Evolutionary conservation across 2,113 vertebrate genomes (phyloP).

Genomic region (Girardinichthys multiradiatus): DNA sequence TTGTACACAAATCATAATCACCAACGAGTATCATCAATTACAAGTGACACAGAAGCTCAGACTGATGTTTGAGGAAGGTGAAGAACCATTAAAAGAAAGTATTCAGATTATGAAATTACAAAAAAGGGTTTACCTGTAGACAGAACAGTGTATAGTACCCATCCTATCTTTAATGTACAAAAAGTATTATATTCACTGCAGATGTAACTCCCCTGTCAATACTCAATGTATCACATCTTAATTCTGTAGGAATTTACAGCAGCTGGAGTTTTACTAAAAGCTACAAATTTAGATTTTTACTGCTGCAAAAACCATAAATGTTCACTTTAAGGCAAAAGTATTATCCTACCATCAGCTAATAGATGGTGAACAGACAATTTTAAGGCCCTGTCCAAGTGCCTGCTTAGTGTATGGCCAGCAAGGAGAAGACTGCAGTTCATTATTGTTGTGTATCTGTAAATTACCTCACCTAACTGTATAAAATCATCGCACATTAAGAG

Average conservation of each 20-base stretch:
- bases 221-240: constrained; percentile 1
- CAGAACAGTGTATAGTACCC: neutral
- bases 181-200: constrained; percentile 13
- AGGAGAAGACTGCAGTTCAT: constrained; percentile 32
- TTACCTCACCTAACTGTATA: constrained; percentile 51
- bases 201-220: constrained; percentile 5
- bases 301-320: neutral
- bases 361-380: constrained; percentile 1
- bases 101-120: neutral
- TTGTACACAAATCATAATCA: constrained; percentile 9
- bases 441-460: constrained; percentile 63
- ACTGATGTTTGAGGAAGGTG: constrained; percentile 6
- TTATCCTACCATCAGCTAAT: constrained; percentile 12
- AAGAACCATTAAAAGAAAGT: constrained; percentile 30
- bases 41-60: neutral
- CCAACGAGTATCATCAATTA: neutral
- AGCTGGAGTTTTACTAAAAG: constrained; percentile 8
- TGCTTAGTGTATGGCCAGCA: neutral
- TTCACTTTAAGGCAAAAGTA: constrained; percentile 7
- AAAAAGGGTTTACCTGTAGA: neutral
- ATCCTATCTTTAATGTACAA: constrained; percentile 10
- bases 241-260: neutral
- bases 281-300: constrained; percentile 4
- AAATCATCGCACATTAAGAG: constrained; percentile 48
- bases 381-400: constrained; percentile 5